Evolutionary conservation across 2,797 vertebrate genomes (phyloP).

Genomic region (Tangara arthus): DNA sequence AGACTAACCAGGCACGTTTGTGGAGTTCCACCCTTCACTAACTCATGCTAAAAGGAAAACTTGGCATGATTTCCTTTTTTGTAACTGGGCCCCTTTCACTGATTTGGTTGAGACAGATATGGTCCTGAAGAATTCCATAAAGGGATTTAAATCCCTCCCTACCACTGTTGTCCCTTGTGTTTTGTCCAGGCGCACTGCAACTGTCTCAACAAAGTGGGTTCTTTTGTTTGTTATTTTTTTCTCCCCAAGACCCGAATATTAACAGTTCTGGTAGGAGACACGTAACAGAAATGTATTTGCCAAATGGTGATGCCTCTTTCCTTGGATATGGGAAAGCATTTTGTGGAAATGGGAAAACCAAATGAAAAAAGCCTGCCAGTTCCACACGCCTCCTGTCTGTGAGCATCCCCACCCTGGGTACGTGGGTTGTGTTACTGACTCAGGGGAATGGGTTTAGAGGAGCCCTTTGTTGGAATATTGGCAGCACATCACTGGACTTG

Average conservation of each 20-base stretch:
- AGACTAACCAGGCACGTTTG: background rate
- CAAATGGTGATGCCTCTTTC: background rate
- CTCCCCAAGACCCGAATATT: background rate
- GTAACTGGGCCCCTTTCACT: background rate
- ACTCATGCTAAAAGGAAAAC: background rate
- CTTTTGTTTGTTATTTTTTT: background rate
- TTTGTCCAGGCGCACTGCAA: background rate
- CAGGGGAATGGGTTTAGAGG: slow-evolving; percentile 8
- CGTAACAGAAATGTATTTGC: background rate
- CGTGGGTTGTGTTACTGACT: background rate
- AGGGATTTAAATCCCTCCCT: background rate
- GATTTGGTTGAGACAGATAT: background rate
- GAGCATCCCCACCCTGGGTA: background rate
- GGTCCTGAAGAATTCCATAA: background rate
- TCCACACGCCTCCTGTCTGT: background rate
- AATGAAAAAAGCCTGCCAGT: background rate
- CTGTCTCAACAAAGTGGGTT: background rate
- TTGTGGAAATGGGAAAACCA: slow-evolving; percentile 47
- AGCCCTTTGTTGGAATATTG: slow-evolving; percentile 55
- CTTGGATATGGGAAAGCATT: slow-evolving; percentile 12
- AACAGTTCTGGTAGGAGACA: background rate
- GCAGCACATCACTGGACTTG: slow-evolving; percentile 55
- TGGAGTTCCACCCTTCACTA: background rate
- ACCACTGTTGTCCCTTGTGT: background rate
- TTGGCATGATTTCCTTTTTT: background rate